Evolutionary conservation across 2,113 vertebrate species (phyloP), one percentile per base, ranked within the genome.

Genomic region (Eulemur macaco): DNA sequence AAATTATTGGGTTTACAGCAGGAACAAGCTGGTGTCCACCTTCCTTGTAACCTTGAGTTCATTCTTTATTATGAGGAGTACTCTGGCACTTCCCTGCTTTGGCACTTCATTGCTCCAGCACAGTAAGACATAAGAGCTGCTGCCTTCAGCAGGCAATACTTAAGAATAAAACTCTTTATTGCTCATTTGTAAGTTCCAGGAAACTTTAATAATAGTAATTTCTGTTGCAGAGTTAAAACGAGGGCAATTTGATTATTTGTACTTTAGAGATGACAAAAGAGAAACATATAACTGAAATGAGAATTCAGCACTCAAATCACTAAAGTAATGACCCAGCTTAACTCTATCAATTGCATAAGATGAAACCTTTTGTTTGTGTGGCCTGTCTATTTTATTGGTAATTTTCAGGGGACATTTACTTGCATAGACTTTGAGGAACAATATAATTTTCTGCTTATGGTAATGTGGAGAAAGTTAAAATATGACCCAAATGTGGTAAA

Each of bases 381-480:
- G 4, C 31, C 14, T 82, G 10, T 94, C 42, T 89, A 21, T 94
- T 58, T 85, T 81, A 71, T n/a, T 89, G 23, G 1, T 23, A 4
- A 95, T 80, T 93, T 71, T 95, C 42, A 89, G 29, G 10, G 15
- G 39, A 91, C 31, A 87, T 81, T 86, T 73, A 52, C 14, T 76
- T 96, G 3, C 21, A 56, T n/a, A 80, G 21, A 93, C 25, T 88
- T 94, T 92, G 68, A 84, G 39, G 47, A 95, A 93, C 3, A 73
- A 47, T 80, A 73, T 80, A 83, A 82, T 69, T 83, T 10, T 89
- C 60, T 86, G 31, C 8, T 82, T 14, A 86, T 14, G 0, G 42
- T 31, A 91, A 78, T 9, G n/a, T 71, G 27, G 78, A 89, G 76
- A 97, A 95, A 85, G 56, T 23, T 94, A 84, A 97, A 96, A 90